Conservation (phyloP, 2,797 vertebrate genomes). For the Pseudochromis fuscus region DNA sequence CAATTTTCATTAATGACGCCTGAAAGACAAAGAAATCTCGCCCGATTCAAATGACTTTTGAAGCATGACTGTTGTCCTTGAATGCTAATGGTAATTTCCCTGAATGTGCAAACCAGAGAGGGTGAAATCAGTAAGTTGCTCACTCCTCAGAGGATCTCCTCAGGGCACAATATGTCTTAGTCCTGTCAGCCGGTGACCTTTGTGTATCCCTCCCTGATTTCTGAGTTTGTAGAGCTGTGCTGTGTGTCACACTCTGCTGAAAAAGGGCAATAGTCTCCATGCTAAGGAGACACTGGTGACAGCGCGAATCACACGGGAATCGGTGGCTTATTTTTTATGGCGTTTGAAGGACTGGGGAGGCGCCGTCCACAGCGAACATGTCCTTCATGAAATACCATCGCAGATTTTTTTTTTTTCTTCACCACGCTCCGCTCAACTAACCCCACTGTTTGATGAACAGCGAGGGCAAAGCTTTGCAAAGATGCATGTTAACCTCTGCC, state of each 20-base stretch:
- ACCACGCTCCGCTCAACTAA: conserved; percentile 18
- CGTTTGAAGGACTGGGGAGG: conserved; percentile 35
- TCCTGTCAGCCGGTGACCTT: conserved; percentile 82
- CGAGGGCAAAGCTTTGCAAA: conserved; percentile 47
- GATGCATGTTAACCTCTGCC: conserved; percentile 72
- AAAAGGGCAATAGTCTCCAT: conserved; percentile 71
- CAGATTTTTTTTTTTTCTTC: conserved; percentile 1
- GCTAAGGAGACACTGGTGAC: conserved; percentile 71
- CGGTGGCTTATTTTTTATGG: conserved; percentile 36
- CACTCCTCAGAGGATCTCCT: conserved; percentile 76
- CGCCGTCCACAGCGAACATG: conserved; percentile 20
- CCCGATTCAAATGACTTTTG: conserved; percentile 64
- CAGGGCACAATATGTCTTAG: conserved; percentile 75
- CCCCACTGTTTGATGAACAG: conserved; percentile 51
- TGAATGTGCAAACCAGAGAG: conserved; percentile 42
- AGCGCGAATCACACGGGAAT: conserved; percentile 46
- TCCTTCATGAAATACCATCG: conserved; percentile 48
- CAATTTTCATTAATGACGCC: conserved; percentile 65
- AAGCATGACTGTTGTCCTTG: conserved; percentile 73
- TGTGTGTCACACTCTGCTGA: conserved; percentile 61
- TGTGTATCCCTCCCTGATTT: conserved; percentile 76
- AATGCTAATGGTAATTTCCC: conserved; percentile 68
- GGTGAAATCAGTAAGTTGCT: conserved; percentile 71
- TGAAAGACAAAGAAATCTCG: conserved; percentile 58
- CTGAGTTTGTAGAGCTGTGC: conserved; percentile 69